Percentiles rank a stretch among this genome's conserved stretches.
Evolutionary conservation across 1,140 invertebrate genomes (phyloP).

Genomic region (Drosophila kepulauana): DNA sequence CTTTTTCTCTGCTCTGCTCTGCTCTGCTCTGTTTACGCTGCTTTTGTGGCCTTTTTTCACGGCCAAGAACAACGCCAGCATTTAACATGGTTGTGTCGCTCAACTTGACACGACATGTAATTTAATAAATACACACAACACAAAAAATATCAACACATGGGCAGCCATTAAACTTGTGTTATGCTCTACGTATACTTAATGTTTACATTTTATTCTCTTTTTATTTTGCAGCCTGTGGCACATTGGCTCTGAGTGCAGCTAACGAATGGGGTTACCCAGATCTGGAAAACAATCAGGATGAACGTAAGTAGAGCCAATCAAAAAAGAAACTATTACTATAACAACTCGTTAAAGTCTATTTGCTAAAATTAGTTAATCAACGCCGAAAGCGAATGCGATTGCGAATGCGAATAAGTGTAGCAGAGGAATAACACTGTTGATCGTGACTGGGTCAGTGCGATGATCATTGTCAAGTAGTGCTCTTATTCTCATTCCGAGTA

Average conservation of each 20-base stretch:
- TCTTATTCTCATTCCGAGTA: constrained; percentile 10
- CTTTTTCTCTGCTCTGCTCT: not conserved
- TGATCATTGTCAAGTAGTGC: constrained; percentile 53
- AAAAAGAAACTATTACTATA: not conserved
- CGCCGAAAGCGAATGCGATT: constrained; percentile 27
- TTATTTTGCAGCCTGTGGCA: constrained; percentile 56
- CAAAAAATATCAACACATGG: not conserved
- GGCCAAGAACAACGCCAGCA: constrained; percentile 20
- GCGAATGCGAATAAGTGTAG: not conserved
- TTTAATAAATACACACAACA: constrained; percentile 30
- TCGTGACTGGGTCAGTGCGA: constrained; percentile 29
- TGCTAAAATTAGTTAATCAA: constrained; percentile 76
- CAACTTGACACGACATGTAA: constrained; percentile 52
- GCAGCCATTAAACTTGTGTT: constrained; percentile 40
- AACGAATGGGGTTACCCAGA: constrained; percentile 76
- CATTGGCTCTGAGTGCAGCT: constrained; percentile 43
- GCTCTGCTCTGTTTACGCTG: not conserved
- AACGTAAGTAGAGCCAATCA: constrained; percentile 69
- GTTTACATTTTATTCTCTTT: not conserved
- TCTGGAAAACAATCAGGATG: constrained; percentile 69
- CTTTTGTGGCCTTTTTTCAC: constrained; percentile 26
- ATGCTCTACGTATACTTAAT: constrained; percentile 49
- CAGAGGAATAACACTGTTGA: not conserved
- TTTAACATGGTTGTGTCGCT: constrained; percentile 41
- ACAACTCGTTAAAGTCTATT: constrained; percentile 59